Percentiles rank a stretch among this genome's conserved stretches.
Evolutionary conservation across 2,888 invertebrate genomes (phyloP).

Genomic region (Eudasyphora cyanicolor): DNA sequence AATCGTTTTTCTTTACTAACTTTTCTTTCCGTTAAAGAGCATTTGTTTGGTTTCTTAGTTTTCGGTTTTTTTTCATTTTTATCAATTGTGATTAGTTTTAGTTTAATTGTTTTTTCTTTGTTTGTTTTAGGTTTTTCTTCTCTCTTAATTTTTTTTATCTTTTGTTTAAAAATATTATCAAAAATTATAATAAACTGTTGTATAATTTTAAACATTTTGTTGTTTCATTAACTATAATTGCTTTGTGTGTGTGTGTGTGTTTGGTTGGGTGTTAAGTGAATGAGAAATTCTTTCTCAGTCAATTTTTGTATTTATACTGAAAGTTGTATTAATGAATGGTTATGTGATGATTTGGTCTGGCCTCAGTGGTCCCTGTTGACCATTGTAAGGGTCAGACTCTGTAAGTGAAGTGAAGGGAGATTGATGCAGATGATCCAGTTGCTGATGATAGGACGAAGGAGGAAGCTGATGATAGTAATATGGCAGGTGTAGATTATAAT

Average conservation of each 20-base stretch:
- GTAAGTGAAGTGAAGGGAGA: not conserved
- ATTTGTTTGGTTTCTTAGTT: too few species aligned
- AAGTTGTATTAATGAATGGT: too few species aligned
- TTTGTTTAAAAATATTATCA: constrained; percentile 65
- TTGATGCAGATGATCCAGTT: constrained; percentile 8
- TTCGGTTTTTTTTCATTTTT: constrained; percentile 30
- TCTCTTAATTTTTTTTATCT: constrained; percentile 19
- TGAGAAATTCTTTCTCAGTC: too few species aligned
- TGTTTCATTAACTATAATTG: constrained; percentile 63
- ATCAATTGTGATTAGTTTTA: constrained; percentile 60
- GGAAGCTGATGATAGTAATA: constrained; percentile 20
- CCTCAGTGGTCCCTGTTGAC: not conserved
- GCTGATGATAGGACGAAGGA: constrained; percentile 8
- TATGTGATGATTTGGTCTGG: constrained; percentile 22
- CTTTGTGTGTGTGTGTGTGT: constrained; percentile 48
- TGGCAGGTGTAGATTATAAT: constrained; percentile 39
- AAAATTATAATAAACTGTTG: constrained; percentile 63
- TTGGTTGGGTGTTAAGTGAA: too few species aligned
- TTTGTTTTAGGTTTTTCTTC: constrained; percentile 26
- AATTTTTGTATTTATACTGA: too few species aligned
- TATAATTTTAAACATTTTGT: constrained; percentile 39
- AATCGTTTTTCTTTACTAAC: constrained; percentile 40
- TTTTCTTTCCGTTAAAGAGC: constrained; percentile 18
- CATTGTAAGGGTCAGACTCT: not conserved
- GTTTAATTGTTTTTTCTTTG: too few species aligned